Evolutionary conservation across 2,113 vertebrate genomes (phyloP).

Genomic region (Monarcha castaneiventris): DNA sequence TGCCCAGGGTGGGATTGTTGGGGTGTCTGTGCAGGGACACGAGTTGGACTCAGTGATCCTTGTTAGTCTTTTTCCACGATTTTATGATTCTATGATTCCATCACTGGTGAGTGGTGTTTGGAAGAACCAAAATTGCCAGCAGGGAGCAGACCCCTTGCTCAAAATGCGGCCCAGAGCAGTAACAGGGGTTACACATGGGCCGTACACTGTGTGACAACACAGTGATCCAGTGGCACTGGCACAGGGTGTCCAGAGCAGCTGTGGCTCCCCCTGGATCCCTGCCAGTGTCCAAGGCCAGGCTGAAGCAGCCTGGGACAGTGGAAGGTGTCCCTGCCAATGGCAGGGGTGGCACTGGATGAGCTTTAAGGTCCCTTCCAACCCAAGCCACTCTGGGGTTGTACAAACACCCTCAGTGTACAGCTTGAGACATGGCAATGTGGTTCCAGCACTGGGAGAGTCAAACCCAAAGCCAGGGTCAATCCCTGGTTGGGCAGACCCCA

Average conservation of each 20-base stretch:
- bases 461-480: neutral
- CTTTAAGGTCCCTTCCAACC: neutral
- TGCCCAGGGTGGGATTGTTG: neutral
- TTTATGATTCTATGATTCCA: neutral
- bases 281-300: neutral
- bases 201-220: neutral
- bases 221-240: neutral
- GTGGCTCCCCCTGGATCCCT: neutral
- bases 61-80: neutral
- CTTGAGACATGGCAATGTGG: rapidly evolving
- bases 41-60: rapidly evolving
- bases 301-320: rapidly evolving
- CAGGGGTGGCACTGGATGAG: rapidly evolving
- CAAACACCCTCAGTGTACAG: rapidly evolving
- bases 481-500: neutral
- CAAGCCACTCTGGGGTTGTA: neutral
- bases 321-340: neutral
- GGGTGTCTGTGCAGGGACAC: neutral
- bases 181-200: rapidly evolving
- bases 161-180: neutral
- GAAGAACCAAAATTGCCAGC: neutral
- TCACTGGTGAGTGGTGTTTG: rapidly evolving
- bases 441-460: neutral
- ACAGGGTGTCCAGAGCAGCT: neutral
- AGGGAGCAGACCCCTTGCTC: rapidly evolving